A percentile compares a stretch with the other conserved stretches of the same genome.
Conservation (phyloP, 2,113 vertebrate genomes). For the Melanotaenia duboulayi region DNA sequence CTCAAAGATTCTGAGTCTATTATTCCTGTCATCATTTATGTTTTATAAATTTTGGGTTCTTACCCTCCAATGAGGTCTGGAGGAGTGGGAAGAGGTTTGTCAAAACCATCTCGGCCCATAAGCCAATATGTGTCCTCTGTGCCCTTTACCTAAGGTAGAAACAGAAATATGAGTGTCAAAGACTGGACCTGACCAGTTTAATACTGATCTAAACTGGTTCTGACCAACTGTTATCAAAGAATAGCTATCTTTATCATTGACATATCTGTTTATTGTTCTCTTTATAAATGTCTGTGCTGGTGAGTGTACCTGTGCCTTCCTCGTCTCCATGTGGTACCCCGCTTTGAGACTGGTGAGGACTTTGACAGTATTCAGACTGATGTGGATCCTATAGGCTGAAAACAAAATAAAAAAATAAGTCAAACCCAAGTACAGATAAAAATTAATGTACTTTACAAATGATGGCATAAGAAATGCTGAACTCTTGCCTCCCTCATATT, state of each 20-base stretch:
- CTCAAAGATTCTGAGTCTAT: no score
- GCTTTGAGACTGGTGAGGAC: slow-evolving; percentile 74
- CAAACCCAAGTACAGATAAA: not conserved
- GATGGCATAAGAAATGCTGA: not conserved
- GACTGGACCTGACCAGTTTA: no score
- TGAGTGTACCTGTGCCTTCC: slow-evolving; percentile 58
- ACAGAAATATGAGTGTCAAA: accelerated
- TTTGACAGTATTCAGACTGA: slow-evolving; percentile 74
- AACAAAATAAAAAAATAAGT: slow-evolving; percentile 8
- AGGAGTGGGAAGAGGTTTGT: slow-evolving; percentile 71
- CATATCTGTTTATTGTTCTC: not conserved
- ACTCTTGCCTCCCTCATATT: accelerated
- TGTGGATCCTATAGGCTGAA: slow-evolving; percentile 77
- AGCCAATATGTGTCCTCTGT: slow-evolving; percentile 68
- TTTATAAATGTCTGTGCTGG: not conserved
- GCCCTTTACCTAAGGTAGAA: slow-evolving; percentile 59
- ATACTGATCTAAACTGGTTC: no score
- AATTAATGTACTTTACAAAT: not conserved
- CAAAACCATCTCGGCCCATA: slow-evolving; percentile 65
- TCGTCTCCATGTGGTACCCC: slow-evolving; percentile 74
- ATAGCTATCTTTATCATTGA: no score
- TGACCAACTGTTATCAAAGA: no score
- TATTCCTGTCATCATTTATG: not conserved
- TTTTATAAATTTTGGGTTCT: not conserved
- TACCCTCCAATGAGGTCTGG: slow-evolving; percentile 70